These are phyloP conservation scores for Papilio machaon DNA, from an alignment of 1,140 invertebrate species.

Conservation along the genomic window DNA sequence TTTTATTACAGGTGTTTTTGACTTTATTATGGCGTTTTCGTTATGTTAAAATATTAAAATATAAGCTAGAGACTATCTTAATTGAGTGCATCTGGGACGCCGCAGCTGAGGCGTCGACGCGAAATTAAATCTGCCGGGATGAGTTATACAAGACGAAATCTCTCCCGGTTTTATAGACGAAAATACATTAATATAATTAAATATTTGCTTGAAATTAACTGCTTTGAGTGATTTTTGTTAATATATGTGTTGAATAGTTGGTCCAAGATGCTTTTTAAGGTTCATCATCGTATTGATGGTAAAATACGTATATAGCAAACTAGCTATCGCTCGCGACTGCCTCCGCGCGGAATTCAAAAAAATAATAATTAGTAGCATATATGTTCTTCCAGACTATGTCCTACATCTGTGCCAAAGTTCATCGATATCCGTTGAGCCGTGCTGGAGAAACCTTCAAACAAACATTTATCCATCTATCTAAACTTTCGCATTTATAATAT, in stretches of 20 bases:
- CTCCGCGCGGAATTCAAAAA: too few species aligned
- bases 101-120: slow-evolving; percentile 2
- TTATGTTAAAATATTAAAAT: slow-evolving; percentile 14
- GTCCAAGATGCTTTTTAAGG: too few species aligned
- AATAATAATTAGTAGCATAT: too few species aligned
- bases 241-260: background rate
- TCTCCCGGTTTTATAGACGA: background rate
- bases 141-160: slow-evolving; percentile 12
- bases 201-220: background rate
- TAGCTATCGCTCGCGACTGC: too few species aligned
- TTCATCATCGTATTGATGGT: too few species aligned
- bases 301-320: too few species aligned
- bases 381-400: too few species aligned
- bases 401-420: too few species aligned
- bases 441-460: too few species aligned
- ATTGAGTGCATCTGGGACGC: slow-evolving; percentile 7
- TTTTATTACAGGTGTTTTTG: background rate
- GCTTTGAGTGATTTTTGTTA: background rate
- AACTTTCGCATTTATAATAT: too few species aligned
- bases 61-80: background rate
- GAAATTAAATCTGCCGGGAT: background rate
- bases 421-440: too few species aligned
- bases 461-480: too few species aligned
- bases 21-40: background rate
- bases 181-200: background rate